Evolutionary conservation across 2,113 vertebrate genomes (phyloP).

Genomic region (Illadopsis cleaveri): DNA sequence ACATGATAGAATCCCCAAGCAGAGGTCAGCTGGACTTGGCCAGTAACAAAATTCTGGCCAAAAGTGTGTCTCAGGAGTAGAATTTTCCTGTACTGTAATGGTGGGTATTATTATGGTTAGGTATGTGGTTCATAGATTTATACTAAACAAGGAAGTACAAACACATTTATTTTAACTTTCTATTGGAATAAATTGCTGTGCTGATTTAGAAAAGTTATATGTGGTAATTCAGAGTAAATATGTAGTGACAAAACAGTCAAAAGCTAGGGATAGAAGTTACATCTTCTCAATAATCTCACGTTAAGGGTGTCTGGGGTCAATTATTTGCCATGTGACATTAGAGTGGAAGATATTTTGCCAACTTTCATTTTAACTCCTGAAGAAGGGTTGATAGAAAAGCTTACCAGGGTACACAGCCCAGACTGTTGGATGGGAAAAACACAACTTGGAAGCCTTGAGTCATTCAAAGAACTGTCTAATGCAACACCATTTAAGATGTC

Average conservation of each 20-base stretch:
- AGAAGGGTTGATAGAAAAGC: neutral
- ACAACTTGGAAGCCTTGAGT: neutral
- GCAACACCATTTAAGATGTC: neutral
- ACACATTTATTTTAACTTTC: neutral
- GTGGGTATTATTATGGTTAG: neutral
- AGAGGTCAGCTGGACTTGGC: neutral
- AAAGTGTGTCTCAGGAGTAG: neutral
- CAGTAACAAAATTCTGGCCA: neutral
- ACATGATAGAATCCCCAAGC: neutral
- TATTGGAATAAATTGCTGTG: neutral
- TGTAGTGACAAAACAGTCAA: neutral
- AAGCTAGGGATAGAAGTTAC: neutral
- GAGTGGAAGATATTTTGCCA: neutral
- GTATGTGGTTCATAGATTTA: neutral
- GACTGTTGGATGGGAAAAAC: neutral
- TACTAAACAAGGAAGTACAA: neutral
- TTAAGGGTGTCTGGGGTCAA: neutral
- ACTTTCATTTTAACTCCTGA: neutral
- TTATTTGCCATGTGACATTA: neutral
- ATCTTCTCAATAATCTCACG: neutral
- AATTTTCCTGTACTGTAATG: neutral
- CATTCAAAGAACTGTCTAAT: neutral
- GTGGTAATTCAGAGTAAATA: neutral
- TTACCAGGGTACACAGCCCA: neutral
- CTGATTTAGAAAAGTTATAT: neutral